phyloP scores from a whole-genome alignment of 1,140 invertebrate species.

The Rhizoglyphus robini region DNA sequence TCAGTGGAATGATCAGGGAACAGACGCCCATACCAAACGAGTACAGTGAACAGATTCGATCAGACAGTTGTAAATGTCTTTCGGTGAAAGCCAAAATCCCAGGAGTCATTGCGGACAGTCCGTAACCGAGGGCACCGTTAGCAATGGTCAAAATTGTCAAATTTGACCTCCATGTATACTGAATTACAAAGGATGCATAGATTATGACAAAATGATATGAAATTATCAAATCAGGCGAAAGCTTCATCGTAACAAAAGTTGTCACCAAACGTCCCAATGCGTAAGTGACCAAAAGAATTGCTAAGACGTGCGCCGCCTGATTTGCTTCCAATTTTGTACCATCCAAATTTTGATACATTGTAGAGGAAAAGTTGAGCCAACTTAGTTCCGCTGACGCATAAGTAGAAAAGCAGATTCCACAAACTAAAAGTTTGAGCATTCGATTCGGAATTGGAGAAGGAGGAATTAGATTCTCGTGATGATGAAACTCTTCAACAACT shows the following conservation, averaged over 20 bases:
- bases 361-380: not conserved
- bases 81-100: constrained; percentile 10
- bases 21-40: not conserved
- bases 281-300: not conserved
- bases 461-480: too few species aligned
- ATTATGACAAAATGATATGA: not conserved
- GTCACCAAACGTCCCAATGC: not conserved
- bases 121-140: not conserved
- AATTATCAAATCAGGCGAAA: not conserved
- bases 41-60: not conserved
- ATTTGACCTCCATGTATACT: not conserved
- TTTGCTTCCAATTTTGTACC: not conserved
- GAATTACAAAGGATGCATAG: not conserved
- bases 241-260: not conserved
- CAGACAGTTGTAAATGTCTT: not conserved
- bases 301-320: not conserved
- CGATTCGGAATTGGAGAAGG: too few species aligned
- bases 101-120: not conserved
- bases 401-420: not conserved
- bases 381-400: not conserved
- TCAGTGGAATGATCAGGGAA: not conserved
- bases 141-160: not conserved
- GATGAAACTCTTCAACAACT: too few species aligned
- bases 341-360: not conserved
- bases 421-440: not conserved